Base-by-base conservation (phyloP, 2,888 invertebrate genomes). In the Synanthedon myopaeformis region DNA sequence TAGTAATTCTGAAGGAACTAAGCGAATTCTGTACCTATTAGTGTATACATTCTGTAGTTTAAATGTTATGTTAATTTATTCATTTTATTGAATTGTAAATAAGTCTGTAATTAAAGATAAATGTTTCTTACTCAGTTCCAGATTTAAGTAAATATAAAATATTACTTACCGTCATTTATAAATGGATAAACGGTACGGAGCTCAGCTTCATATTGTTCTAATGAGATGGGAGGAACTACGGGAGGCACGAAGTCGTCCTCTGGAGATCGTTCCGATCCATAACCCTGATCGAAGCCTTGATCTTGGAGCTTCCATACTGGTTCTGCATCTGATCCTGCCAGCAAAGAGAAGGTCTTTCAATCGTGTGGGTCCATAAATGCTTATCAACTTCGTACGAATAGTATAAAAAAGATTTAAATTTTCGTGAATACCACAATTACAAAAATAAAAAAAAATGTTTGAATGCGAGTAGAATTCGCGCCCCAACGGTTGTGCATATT, bases 241-340 rank as follows among this genome's bases (percentile, higher is more conserved):
- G 92, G 90, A 5, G 92, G 92, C 41, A 92, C 91, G 78, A 90
- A 91, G 76, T 93, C 93, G 60, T 93, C 93, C 76, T 93, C 93
- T 1, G 93, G 93, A 1, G 93, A 93, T 50, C 93, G 83, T 71
- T 93, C 93, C 10, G 92, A 93, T 0, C 92, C 93, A 76, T 93
- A 93, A 45, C 93, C 93, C 71, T 93, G 93, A 76, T 93, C 93
- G 70, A 90, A 90, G 50, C 89, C 86, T 1, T 84, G 86, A 61
- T 89, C 89, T 64, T 89, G 88, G 4, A 88, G 83, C 64, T 88
- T 88, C 88, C 88, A 89, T 48, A 89, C 88, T 1, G 88, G 88
- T 56, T 88, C 88, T 2, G 87, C 84, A 57, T 87, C 80, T 5
- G 88, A 89, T 58, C 89, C 89, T 90, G 79, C 57, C 49, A 72